A percentile compares a stretch with the other conserved stretches of the same genome.
Conservation (phyloP, 1,140 invertebrate genomes). For the Anthonomus grandis region DNA sequence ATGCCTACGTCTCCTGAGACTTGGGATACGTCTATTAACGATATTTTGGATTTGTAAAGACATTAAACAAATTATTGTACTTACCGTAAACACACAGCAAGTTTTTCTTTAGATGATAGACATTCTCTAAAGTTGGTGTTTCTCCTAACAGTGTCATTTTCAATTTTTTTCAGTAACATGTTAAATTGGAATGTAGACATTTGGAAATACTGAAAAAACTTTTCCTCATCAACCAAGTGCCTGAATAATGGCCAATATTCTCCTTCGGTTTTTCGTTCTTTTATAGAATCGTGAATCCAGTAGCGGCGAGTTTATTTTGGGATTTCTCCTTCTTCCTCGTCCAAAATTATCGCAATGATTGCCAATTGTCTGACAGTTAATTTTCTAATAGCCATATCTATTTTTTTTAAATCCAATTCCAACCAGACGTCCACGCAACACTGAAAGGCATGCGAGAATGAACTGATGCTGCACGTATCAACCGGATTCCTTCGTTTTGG, state of each 20-base stretch:
- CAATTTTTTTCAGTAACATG: constrained; percentile 1
- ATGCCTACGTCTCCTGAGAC: constrained; percentile 11
- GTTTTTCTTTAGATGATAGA: no score
- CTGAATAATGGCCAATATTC: constrained; percentile 15
- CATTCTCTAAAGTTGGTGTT: constrained; percentile 6
- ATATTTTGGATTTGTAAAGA: no score
- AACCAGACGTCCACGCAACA: no score
- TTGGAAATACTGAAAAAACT: constrained; percentile 13
- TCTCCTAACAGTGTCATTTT: constrained; percentile 1
- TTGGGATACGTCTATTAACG: no score
- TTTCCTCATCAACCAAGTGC: constrained; percentile 12
- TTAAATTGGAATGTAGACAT: constrained; percentile 5
- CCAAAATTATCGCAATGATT: no score
- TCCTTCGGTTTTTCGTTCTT: no score
- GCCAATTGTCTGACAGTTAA: no score
- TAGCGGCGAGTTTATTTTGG: constrained; percentile 6
- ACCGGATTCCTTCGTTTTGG: no score
- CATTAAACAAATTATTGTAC: not conserved
- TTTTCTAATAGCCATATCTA: no score
- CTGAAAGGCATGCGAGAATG: no score
- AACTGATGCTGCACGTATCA: no score
- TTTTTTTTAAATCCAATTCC: no score
- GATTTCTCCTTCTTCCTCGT: constrained; percentile 4
- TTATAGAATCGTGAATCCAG: constrained; percentile 12
- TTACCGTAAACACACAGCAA: constrained; percentile 6